Percentiles rank a stretch among this genome's conserved stretches.
Conservation (phyloP, 2,113 vertebrate species). For the Melanerpes formicivorus region DNA sequence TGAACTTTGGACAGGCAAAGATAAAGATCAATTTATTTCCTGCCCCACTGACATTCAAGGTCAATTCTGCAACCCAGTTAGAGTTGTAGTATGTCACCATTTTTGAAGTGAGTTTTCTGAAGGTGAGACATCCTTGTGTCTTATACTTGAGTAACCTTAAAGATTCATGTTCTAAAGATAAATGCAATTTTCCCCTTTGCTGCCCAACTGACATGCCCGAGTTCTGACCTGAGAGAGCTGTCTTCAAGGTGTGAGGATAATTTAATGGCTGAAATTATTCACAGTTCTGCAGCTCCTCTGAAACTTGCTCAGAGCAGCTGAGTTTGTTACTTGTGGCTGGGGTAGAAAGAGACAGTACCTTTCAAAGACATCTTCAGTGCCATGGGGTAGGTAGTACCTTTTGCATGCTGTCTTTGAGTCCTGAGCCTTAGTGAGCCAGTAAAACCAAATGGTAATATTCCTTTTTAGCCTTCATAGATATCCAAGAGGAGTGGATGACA, state of each 20-base stretch:
- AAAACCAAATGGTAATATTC: neutral
- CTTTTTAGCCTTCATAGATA: neutral
- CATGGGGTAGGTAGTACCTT: neutral
- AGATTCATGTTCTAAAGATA: neutral
- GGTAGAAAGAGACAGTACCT: neutral
- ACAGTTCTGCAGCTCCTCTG: neutral
- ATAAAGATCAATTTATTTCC: neutral
- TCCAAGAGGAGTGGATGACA: neutral
- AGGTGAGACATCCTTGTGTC: neutral
- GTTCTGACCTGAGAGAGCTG: neutral
- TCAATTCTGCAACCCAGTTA: neutral
- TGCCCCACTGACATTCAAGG: neutral
- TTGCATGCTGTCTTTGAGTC: neutral
- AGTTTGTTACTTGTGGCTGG: neutral
- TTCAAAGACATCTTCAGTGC: neutral
- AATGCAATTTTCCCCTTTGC: constrained; percentile 14
- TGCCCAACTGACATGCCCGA: neutral
- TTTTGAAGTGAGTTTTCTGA: constrained; percentile 12
- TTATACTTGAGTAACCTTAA: neutral
- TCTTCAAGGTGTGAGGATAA: neutral
- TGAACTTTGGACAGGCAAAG: neutral
- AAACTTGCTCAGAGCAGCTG: neutral
- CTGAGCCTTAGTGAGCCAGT: neutral
- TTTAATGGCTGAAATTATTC: neutral
- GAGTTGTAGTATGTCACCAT: neutral